A percentile compares a stretch with the other conserved stretches of the same genome.
Evolutionary conservation across 1,140 invertebrate genomes (phyloP).

Genomic region (Drosophila auraria): DNA sequence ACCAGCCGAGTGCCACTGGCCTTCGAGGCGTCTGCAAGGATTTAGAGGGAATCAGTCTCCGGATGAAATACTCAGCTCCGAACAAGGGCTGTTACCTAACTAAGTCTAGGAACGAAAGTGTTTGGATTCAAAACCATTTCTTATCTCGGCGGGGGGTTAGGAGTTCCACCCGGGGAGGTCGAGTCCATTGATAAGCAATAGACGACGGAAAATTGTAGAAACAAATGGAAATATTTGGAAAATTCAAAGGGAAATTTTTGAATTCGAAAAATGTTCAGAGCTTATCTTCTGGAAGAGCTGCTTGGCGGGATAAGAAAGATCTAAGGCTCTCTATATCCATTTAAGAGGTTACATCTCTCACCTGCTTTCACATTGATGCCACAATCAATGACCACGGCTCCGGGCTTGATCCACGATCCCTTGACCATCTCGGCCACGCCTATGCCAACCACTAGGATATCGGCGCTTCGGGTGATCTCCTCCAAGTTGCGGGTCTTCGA

Average conservation of each 20-base stretch:
- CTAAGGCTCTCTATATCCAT: too few species aligned
- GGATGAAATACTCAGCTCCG: too few species aligned
- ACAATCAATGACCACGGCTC: constrained; percentile 99
- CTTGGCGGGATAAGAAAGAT: neutral
- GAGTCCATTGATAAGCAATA: constrained; percentile 19
- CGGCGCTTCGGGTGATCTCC: constrained; percentile 92
- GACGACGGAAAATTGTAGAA: constrained; percentile 7
- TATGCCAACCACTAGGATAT: constrained; percentile 98
- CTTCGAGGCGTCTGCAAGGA: constrained; percentile 91
- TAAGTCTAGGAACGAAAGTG: neutral
- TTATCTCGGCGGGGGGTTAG: constrained; percentile 46
- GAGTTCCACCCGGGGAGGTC: constrained; percentile 39
- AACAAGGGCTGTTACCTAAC: constrained; percentile 17
- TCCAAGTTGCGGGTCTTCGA: constrained; percentile 95
- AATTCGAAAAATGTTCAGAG: too few species aligned
- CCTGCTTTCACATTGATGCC: constrained; percentile 98
- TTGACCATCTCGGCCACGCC: constrained; percentile 96
- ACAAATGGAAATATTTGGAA: constrained; percentile 16
- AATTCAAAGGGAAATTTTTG: neutral
- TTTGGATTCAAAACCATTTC: constrained; percentile 29
- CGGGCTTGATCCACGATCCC: constrained; percentile 98
- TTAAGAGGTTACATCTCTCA: constrained; percentile 82
- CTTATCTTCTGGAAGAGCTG: neutral
- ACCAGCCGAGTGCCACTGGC: constrained; percentile 94
- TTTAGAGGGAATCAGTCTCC: neutral